These are phyloP conservation scores for Megatriorchis doriae DNA, from an alignment of 2,113 vertebrate genomes.

Conservation along the genomic window DNA sequence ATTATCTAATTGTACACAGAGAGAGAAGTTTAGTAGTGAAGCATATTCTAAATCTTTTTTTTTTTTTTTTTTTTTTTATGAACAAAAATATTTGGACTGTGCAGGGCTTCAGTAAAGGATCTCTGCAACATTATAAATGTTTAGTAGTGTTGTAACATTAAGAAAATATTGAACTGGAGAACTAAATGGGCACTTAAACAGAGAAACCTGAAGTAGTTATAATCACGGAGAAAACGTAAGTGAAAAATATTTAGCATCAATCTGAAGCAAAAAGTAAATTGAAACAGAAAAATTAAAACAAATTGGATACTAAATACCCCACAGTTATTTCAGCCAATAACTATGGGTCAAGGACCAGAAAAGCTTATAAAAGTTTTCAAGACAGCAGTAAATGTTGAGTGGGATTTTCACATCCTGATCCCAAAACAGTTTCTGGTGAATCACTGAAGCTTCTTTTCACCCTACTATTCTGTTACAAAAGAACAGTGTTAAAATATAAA, in stretches of 20 bases:
- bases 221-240: background rate
- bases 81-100: background rate
- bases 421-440: background rate
- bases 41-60: no score
- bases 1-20: conserved; percentile 70
- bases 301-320: background rate
- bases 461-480: background rate
- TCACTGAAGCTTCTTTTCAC: background rate
- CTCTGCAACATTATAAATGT: background rate
- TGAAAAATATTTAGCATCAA: background rate
- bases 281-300: background rate
- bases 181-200: background rate
- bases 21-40: background rate
- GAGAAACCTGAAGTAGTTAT: background rate
- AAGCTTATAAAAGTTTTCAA: background rate
- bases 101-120: background rate
- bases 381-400: background rate
- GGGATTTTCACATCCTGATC: background rate
- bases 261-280: background rate
- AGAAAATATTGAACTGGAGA: background rate
- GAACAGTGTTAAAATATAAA: background rate
- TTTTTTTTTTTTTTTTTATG: background rate
- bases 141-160: background rate
- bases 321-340: background rate
- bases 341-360: background rate